Evolutionary conservation across 2,888 invertebrate genomes (phyloP).

Genomic region (Cyclophora albipunctata): DNA sequence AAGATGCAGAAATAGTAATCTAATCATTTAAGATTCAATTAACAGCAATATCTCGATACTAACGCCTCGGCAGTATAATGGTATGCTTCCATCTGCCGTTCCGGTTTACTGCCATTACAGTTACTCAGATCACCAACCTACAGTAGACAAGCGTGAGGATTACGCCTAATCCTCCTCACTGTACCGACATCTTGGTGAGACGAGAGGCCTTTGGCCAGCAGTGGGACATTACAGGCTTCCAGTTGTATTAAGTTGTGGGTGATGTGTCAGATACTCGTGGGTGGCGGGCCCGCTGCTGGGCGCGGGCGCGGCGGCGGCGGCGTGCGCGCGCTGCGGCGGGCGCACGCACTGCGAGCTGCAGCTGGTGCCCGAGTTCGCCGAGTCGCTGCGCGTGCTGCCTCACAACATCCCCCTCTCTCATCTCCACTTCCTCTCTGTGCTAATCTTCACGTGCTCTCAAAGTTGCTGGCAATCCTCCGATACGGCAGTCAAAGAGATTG

Average conservation of each 20-base stretch:
- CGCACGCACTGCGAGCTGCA: slow-evolving; percentile 88
- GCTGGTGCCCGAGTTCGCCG: slow-evolving; percentile 86
- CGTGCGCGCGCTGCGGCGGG: slow-evolving; percentile 82
- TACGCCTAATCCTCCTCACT: no score
- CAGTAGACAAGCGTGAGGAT: no score
- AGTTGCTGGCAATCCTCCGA: slow-evolving; percentile 89
- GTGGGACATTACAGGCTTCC: no score
- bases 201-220: no score
- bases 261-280: slow-evolving; percentile 80
- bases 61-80: no score
- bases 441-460: slow-evolving; percentile 87
- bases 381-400: slow-evolving; percentile 77
- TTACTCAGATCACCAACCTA: no score
- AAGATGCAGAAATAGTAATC: background rate
- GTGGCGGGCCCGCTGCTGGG: slow-evolving; percentile 81
- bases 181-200: no score
- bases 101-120: no score
- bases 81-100: no score
- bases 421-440: slow-evolving; percentile 90
- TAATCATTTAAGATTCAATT: background rate
- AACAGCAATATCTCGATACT: no score
- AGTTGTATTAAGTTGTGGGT: no score
- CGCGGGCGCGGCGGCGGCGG: slow-evolving; percentile 62
- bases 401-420: slow-evolving; percentile 67
- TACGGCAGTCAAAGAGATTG: slow-evolving; percentile 79